Base-by-base conservation (phyloP, 1,140 invertebrate species). In the Cotesia glomerata region DNA sequence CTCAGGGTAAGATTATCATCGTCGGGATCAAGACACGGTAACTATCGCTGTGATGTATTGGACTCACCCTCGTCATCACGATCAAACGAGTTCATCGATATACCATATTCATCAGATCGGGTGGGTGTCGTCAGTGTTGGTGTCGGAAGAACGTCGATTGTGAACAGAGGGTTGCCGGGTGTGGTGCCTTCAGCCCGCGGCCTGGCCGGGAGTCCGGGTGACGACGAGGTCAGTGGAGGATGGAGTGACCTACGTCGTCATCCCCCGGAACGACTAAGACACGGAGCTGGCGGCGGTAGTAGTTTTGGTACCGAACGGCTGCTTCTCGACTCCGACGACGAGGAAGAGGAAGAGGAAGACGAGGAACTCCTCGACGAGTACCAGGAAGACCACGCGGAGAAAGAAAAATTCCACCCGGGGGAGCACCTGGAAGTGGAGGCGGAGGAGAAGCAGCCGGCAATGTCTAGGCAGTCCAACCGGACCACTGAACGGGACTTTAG, bases 271-370 rank as follows among this genome's bases (percentile, higher is more conserved):
- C 39, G 39, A 11, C 1, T 45, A 45, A 45, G 39, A 78, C 74
- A 73, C 81, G 82, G 77, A 83, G 84, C 74, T 45, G 76, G 79
- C 69, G 79, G 78, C 66, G 78, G 76, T 74, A 72, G 77, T 68
- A 72, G 78, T 63, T 76, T 75, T 61, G 80, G 81, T 73, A 81
- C 81, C 84, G 85, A 86, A 80, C 83, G 84, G 73, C 83, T 82
- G 62, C 80, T 85, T 75, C 81, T 84, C 82, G 84, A 85, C 79
- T 84, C 83, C 71, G 84, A 84, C 77, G 84, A 86, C 73, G 83
- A 84, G 69, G 86, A 85, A 34, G 74, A 76, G 45, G 70, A 71
- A 56, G 66, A 68, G 8, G 70, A 71, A 14, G 70, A 70, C n/a
- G 75, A 51, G 18, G 59, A 70, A 26, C 26, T 26, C 26, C 26